A percentile compares a stretch with the other conserved stretches of the same genome.
Evolutionary conservation across 2,888 invertebrate species (phyloP).

Genomic region (Cremastinae sp.): DNA sequence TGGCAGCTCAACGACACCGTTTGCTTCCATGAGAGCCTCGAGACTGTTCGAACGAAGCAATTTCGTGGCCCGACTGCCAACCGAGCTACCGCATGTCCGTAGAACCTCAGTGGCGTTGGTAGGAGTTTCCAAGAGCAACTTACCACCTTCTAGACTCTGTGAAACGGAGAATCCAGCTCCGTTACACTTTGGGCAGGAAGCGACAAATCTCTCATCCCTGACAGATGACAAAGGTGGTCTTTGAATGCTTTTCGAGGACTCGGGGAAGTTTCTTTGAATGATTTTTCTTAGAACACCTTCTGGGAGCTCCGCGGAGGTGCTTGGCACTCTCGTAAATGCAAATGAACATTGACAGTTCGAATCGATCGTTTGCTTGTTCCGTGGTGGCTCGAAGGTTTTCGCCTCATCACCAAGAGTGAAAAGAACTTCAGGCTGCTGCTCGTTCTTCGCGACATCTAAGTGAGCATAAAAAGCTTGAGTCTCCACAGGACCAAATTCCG

Average conservation of each 20-base stretch:
- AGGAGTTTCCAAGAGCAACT: slow-evolving; percentile 84
- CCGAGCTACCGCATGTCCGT: slow-evolving; percentile 71
- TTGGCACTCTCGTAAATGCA: slow-evolving; percentile 74
- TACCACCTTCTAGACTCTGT: slow-evolving; percentile 67
- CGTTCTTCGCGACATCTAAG: slow-evolving; percentile 49
- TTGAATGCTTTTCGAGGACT: slow-evolving; percentile 76
- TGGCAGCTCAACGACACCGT: slow-evolving; percentile 82
- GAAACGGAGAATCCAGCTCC: slow-evolving; percentile 67
- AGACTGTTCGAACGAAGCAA: slow-evolving; percentile 71
- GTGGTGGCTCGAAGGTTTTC: slow-evolving; percentile 56
- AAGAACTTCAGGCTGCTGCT: slow-evolving; percentile 70
- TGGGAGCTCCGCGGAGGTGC: slow-evolving; percentile 76
- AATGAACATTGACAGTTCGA: slow-evolving; percentile 73
- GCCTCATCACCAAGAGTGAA: slow-evolving; percentile 76
- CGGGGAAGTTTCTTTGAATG: slow-evolving; percentile 77
- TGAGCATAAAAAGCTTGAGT: slow-evolving; percentile 61
- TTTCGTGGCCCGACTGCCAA: slow-evolving; percentile 64
- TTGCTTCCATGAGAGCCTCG: slow-evolving; percentile 76
- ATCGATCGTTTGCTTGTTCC: slow-evolving; percentile 31
- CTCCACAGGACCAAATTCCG: slow-evolving; percentile 47
- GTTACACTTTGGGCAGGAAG: slow-evolving; percentile 71
- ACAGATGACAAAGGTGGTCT: slow-evolving; percentile 64
- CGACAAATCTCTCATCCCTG: slow-evolving; percentile 61
- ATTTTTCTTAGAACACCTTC: slow-evolving; percentile 75
- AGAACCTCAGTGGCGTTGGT: slow-evolving; percentile 89